Conservation (phyloP, 2,113 vertebrate species). For the Cheirogaleus medius region DNA sequence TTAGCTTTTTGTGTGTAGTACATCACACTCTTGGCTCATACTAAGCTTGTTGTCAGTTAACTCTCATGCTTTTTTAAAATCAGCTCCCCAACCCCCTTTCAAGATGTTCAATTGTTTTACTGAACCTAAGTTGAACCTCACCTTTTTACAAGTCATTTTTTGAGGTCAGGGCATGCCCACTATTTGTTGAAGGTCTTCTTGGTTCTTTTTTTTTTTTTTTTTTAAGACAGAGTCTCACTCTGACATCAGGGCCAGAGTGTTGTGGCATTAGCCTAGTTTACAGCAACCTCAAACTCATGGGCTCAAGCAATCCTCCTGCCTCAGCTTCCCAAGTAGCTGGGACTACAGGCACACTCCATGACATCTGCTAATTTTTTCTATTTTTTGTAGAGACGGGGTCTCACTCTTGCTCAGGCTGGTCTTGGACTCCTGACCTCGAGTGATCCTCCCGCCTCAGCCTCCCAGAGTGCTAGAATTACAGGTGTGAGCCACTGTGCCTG, state of each 20-base stretch:
- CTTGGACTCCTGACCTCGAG: not conserved
- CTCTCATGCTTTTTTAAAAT: conserved; percentile 1
- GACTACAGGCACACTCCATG: not conserved
- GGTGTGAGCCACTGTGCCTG: not conserved
- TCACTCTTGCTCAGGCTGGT: not conserved
- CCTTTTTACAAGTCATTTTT: not conserved
- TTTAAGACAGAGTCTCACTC: not conserved
- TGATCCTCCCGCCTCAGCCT: not conserved
- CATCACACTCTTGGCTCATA: not conserved
- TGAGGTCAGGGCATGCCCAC: not conserved
- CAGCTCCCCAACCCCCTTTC: not conserved
- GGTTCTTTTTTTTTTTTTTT: not conserved
- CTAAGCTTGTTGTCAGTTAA: not conserved
- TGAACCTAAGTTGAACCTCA: not conserved
- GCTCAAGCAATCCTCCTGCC: not conserved
- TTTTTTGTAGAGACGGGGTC: not conserved
- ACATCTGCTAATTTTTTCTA: not conserved
- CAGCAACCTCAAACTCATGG: not conserved
- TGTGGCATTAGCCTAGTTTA: not conserved
- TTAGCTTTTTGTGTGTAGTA: not conserved
- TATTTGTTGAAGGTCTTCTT: conserved; percentile 40
- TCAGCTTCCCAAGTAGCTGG: not conserved
- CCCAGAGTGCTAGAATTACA: not conserved
- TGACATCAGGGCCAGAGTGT: not conserved
- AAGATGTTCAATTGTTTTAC: not conserved